Evolutionary conservation across 2,888 invertebrate genomes (phyloP), one percentile per base, ranked within the genome.

Genomic region (Coecobrya sp.): DNA sequence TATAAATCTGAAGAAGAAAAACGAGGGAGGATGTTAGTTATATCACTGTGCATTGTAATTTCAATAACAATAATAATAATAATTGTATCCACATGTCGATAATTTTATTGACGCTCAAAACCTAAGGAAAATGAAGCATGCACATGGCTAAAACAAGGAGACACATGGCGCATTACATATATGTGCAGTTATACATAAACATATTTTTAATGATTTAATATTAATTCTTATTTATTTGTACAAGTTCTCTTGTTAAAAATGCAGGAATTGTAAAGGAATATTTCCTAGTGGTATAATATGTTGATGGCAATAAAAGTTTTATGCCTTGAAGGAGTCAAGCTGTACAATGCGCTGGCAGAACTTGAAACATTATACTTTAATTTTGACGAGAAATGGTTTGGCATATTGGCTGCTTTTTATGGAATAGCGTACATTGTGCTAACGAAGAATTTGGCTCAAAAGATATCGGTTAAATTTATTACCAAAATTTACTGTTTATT

Each of bases 1-100:
- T 88, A 88, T 49, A 92, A 88, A 92, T 85, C 65, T 89, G 84
- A n/a, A 68, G 19, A 45, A 55, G 59, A 52, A 70, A 52, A 70
- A 22, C 55, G 55, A 89, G 55, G 85, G 62, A 93, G 82, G 55
- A 81, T 59, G 8, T 19, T 45, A 76, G n/a, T 73, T 42, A 25
- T 65, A 65, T 65, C 27, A 65, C n/a, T n/a, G 27, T 65, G 65
- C 27, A 25, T 27, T 30, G 30, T 16, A 68, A 68, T 68, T 68
- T 68, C 25, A 68, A 30, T 68, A 30, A 16, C 25, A 62, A 22
- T 62, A 62, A 62, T 62, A 68, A 68, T 68, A 16, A 30, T 68
- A 62, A 22, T 62, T n/a, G n/a, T 25, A 73, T 45, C 25, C 22
- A n/a, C 76, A 22, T 76, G 45, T 76, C 45, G 76, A 19, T 76